These are phyloP conservation scores for Chloromyia formosa DNA, from an alignment of 2,888 invertebrate genomes.

Conservation along the genomic window DNA sequence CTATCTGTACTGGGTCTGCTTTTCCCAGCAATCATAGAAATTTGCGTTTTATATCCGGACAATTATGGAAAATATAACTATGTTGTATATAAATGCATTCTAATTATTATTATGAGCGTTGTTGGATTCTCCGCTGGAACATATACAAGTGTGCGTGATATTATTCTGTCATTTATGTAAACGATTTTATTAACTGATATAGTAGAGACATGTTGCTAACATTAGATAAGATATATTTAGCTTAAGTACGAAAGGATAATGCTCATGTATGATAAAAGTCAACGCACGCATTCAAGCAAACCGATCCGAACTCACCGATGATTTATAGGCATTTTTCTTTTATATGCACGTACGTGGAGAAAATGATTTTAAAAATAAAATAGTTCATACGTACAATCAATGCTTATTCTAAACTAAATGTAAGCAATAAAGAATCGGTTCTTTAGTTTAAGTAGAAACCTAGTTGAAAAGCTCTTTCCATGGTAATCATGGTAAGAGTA, in stretches of 20 bases:
- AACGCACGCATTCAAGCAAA: background rate
- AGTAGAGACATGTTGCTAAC: background rate
- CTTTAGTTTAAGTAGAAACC: too few relatives aligned
- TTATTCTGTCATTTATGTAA: constrained; percentile 60
- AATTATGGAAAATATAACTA: constrained; percentile 65
- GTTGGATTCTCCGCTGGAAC: constrained; percentile 74
- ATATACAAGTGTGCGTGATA: constrained; percentile 70
- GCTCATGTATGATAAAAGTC: too few relatives aligned
- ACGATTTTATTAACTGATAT: background rate
- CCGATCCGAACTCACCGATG: background rate
- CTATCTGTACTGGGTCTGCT: constrained; percentile 77
- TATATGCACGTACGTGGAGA: too few relatives aligned
- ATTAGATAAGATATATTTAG: background rate
- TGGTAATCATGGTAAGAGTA: too few relatives aligned
- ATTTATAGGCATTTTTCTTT: background rate
- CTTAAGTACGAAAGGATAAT: background rate
- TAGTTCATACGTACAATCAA: constrained; percentile 14
- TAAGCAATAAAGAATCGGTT: background rate
- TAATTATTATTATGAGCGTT: constrained; percentile 70
- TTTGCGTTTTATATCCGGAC: constrained; percentile 75
- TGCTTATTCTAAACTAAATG: constrained; percentile 28
- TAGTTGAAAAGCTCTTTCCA: too few relatives aligned
- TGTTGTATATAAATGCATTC: constrained; percentile 66
- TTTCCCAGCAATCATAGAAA: constrained; percentile 78
- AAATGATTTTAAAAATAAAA: too few relatives aligned